Conservation (phyloP, 2,888 invertebrate genomes). For the Argyra leucocephala region DNA sequence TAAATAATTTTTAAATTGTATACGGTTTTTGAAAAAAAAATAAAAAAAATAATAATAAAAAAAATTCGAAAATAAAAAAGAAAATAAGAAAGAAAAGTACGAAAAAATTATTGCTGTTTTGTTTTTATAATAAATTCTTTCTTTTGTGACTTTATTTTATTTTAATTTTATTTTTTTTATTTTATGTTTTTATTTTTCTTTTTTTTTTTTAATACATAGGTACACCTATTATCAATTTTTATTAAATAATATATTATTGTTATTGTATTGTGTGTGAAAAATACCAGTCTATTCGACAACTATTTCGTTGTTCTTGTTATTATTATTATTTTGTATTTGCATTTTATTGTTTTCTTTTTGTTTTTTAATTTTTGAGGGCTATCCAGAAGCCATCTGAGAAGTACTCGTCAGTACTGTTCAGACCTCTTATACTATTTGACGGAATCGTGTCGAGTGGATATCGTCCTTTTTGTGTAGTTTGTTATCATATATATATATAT, state of each 20-base stretch:
- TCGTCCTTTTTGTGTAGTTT: constrained; percentile 25
- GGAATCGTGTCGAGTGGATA: constrained; percentile 47
- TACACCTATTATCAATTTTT: constrained; percentile 6
- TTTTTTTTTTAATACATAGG: not conserved
- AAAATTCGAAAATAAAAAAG: not conserved
- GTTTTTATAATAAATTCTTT: not conserved
- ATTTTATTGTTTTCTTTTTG: constrained; percentile 6
- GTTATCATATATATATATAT: not conserved
- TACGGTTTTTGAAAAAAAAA: too few relatives aligned
- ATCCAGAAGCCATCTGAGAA: constrained; percentile 46
- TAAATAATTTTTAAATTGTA: too few relatives aligned
- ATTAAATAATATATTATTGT: not conserved
- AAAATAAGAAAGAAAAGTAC: not conserved
- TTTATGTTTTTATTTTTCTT: not conserved
- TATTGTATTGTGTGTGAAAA: constrained; percentile 2
- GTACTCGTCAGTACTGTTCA: constrained; percentile 46
- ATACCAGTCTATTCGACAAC: not conserved
- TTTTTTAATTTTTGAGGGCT: constrained; percentile 39
- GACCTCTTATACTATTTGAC: constrained; percentile 47
- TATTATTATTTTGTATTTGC: not conserved
- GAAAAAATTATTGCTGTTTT: not conserved
- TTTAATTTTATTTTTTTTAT: not conserved
- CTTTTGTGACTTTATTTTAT: not conserved
- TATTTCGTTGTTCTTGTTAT: not conserved
- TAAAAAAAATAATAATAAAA: too few relatives aligned